phyloP scores from a whole-genome alignment of 2,888 invertebrate genomes.

The Mesodorylaimus sp. region DNA sequence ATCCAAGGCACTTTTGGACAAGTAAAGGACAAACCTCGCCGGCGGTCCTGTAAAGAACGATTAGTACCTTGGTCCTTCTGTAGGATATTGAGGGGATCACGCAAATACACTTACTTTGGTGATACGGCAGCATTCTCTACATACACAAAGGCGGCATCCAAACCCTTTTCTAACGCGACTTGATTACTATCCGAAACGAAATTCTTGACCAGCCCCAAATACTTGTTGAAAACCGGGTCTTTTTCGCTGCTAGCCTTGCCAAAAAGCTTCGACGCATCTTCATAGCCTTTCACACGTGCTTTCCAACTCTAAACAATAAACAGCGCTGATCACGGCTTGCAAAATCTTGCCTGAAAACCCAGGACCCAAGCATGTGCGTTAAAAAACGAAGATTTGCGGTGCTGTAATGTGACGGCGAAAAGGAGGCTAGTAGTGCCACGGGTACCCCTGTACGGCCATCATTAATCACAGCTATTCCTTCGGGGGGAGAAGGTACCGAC shows the following conservation, averaged over 20 bases:
- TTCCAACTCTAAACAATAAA: slow-evolving; percentile 81
- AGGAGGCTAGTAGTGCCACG: no score
- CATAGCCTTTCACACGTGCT: slow-evolving; percentile 77
- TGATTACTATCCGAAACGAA: slow-evolving; percentile 86
- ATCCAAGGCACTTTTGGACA: slow-evolving; percentile 75
- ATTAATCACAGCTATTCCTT: no score
- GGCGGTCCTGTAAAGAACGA: slow-evolving; percentile 44
- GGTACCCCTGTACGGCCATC: no score
- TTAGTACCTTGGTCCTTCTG: no score
- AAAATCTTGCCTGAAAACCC: no score
- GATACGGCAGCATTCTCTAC: slow-evolving; percentile 57
- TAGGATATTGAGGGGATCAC: no score
- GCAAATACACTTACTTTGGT: slow-evolving; percentile 40
- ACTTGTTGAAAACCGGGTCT: slow-evolving; percentile 79
- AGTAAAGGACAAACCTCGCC: slow-evolving; percentile 72
- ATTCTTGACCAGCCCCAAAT: slow-evolving; percentile 70
- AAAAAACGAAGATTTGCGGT: no score
- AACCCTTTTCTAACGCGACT: slow-evolving; percentile 78
- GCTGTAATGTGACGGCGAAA: no score
- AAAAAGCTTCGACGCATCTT: slow-evolving; percentile 73
- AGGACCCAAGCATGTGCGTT: no score
- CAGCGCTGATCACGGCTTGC: no score
- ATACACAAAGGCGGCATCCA: slow-evolving; percentile 73
- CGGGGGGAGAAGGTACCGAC: no score
- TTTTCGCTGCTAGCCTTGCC: slow-evolving; percentile 83